Evolutionary conservation across 2,888 invertebrate genomes (phyloP), one percentile per base, ranked within the genome.

Genomic region (Oscheius myriophilus): DNA sequence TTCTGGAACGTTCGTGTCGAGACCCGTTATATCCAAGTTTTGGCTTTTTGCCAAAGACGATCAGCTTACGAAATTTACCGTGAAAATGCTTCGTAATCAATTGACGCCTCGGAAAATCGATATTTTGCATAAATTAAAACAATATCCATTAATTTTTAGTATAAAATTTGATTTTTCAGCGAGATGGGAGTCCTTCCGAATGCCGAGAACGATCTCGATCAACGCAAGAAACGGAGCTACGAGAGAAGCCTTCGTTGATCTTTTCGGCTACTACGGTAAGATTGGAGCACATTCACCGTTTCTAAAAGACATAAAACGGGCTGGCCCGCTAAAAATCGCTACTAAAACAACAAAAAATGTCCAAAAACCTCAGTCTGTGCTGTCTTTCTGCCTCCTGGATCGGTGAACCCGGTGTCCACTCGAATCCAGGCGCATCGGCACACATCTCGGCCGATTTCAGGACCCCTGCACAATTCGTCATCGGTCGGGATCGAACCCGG

Each of bases 391-490:
- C 18, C 42, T 42, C 63, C 18, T 52, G 46, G 12, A 39, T 33
- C 62, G 55, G 57, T 33, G 33, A 67, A 67, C 74, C 77, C 75
- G 73, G 73, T 61, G 65, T 70, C 63, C 42, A 45, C 42, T 54
- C 53, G 25, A 12, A 16, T 65, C 39, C 23, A 49, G 49, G 23
- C 49, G 33, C 80, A 79, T 72, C 78, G 67, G 79, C 75, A 75
- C 82, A 82, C 82, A 82, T 81, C 68, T 71, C 76, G 81, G 76
- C 79, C 81, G 72, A 73, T 81, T 82, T 82, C 82, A 81, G 81
- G 79, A 82, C 82, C 82, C 82, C 82, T 82, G 82, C 82, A 82
- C 82, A 76, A 80, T 76, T 82, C 82, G 66, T 82, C 82, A 77
- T 76, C 26, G 80, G 74, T 72, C 14, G 61, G 61, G 16, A 45